phyloP scores from a whole-genome alignment of 1,140 invertebrate species.

The Drosophila guanche region DNA sequence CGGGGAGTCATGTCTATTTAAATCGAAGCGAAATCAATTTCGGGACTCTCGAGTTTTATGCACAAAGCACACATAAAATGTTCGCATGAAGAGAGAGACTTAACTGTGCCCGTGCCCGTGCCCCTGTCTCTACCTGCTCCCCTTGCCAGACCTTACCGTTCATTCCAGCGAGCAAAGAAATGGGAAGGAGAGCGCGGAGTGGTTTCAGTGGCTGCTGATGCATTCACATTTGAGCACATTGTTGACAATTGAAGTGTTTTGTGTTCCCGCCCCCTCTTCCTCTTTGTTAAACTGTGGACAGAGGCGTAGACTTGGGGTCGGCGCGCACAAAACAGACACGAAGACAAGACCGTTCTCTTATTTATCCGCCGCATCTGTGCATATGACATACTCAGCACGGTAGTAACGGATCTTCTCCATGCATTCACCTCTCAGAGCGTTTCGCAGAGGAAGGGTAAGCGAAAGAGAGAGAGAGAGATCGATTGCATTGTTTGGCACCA shows the following conservation, averaged over 20 bases:
- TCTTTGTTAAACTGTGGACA: too few relatives aligned
- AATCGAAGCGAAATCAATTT: constrained; percentile 78
- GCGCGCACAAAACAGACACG: too few relatives aligned
- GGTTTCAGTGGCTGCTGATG: constrained; percentile 61
- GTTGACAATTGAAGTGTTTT: constrained; percentile 73
- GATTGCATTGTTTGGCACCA: too few relatives aligned
- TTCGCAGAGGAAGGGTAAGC: too few relatives aligned
- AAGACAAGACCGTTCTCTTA: too few relatives aligned
- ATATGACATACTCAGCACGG: too few relatives aligned
- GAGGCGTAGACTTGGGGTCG: too few relatives aligned
- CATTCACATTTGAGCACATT: constrained; percentile 68
- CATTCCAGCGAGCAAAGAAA: not conserved
- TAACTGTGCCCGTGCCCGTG: constrained; percentile 5
- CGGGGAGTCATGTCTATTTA: constrained; percentile 65
- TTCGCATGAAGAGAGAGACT: constrained; percentile 66
- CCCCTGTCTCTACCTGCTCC: too few relatives aligned
- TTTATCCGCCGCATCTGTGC: too few relatives aligned
- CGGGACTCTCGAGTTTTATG: constrained; percentile 72
- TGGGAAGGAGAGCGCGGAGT: not conserved
- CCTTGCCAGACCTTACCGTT: not conserved
- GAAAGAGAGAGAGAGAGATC: too few relatives aligned
- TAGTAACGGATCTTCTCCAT: too few relatives aligned
- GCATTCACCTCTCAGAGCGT: too few relatives aligned
- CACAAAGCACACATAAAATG: constrained; percentile 73
- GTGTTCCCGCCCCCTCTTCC: constrained; percentile 15